These are phyloP conservation scores for Hippoglossus stenolepis DNA, from an alignment of 2,113 vertebrate species.

Conservation along the genomic window DNA sequence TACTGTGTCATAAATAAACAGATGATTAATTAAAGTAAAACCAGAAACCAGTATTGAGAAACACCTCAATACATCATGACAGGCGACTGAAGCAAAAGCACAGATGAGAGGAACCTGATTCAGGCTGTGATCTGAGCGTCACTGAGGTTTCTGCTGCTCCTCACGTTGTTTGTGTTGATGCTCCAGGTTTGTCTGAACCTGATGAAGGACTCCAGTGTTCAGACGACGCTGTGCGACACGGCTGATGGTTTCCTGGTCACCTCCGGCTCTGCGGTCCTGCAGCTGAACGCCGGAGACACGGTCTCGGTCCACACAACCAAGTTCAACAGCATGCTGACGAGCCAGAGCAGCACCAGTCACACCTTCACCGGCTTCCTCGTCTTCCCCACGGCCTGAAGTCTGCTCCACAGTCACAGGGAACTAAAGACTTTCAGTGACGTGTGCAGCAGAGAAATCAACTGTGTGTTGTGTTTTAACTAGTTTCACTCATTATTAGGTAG, in stretches of 20 bases:
- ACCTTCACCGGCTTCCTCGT: constrained; percentile 71
- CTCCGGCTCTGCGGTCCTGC: constrained; percentile 55
- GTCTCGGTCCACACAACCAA: constrained; percentile 39
- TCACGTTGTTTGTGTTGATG: neutral
- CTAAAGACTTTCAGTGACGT: too few species aligned
- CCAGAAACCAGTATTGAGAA: too few species aligned
- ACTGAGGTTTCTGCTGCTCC: neutral
- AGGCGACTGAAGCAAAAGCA: too few species aligned
- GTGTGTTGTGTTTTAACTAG: too few species aligned
- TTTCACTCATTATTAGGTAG: too few species aligned
- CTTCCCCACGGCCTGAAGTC: constrained; percentile 26
- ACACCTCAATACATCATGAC: too few species aligned
- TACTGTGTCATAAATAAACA: too few species aligned
- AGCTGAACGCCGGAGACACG: constrained; percentile 39
- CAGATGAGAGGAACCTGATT: too few species aligned
- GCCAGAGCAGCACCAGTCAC: constrained; percentile 26
- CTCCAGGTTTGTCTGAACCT: constrained; percentile 65
- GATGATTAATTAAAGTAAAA: too few species aligned
- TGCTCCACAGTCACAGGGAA: neutral
- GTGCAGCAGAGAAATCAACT: too few species aligned
- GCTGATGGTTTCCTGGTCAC: constrained; percentile 52
- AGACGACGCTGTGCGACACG: constrained; percentile 29
- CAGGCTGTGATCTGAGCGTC: too few species aligned
- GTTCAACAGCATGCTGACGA: constrained; percentile 21
- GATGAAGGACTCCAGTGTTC: constrained; percentile 25